Conservation (phyloP, 2,113 vertebrate species). For the Picathartes gymnocephalus region DNA sequence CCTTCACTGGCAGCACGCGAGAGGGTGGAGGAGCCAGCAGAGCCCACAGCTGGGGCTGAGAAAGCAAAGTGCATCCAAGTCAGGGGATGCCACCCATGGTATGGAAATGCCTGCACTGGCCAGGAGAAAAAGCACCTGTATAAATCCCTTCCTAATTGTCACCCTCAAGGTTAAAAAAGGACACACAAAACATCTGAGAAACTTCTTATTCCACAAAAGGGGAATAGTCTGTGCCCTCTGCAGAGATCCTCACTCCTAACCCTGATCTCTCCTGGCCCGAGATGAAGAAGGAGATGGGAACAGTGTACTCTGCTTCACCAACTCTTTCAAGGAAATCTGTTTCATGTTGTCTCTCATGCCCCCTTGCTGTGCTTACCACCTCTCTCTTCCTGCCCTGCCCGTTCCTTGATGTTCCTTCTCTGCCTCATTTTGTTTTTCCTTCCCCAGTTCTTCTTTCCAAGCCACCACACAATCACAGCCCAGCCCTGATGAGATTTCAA, state of each 20-base stretch:
- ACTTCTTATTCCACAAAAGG: background rate
- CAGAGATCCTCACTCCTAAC: background rate
- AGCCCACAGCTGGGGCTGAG: background rate
- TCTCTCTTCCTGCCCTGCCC: background rate
- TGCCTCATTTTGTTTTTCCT: background rate
- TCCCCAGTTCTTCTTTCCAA: background rate
- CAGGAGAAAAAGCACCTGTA: background rate
- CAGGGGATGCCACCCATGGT: background rate
- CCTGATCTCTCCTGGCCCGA: background rate
- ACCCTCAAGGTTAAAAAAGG: background rate
- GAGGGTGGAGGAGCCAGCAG: background rate
- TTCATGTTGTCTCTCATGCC: background rate
- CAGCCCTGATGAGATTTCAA: background rate
- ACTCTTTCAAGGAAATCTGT: background rate
- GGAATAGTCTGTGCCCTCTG: background rate
- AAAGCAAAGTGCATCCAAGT: background rate
- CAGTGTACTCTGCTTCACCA: background rate
- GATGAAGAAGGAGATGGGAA: background rate
- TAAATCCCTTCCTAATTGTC: background rate
- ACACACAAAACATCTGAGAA: background rate
- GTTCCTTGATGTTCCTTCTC: background rate
- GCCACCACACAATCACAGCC: background rate
- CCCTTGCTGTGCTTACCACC: background rate
- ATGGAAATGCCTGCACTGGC: background rate
- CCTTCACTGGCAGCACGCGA: rapidly evolving